Evolutionary conservation across 2,888 invertebrate species (phyloP), one percentile per base, ranked within the genome.

Genomic region (Zaprionus bogoriensis): DNA sequence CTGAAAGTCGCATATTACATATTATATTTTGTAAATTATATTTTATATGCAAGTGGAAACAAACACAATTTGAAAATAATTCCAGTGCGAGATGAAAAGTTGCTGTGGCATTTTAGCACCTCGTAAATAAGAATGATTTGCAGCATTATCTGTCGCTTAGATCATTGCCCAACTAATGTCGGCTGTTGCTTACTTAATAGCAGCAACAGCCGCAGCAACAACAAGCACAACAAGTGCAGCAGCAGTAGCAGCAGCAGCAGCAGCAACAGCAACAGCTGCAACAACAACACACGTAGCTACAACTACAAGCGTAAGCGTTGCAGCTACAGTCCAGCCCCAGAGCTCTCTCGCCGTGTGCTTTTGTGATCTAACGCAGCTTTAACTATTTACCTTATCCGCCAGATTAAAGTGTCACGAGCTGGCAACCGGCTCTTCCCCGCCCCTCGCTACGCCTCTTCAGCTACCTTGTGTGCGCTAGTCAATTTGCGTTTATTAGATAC

Each of bases 391-490:
- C 77, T 77, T 65, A 77, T 68, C 65, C 60, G 60, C 30, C 57
- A 85, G 82, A 80, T 85, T 85, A 78, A 70, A 82, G 65, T 80
- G 76, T 81, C 85, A 81, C 82, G 80, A 82, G 76, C 73, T 57
- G 55, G 36, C 39, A 59, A 36, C 19, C 30, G 22, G 41, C 47
- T 36, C 22, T 42, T n/a, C 12, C 1, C 14, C 5, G 27, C 14
- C 22, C 0, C 50, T 3, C 22, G 27, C 12, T 23, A 2, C 44
- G 1, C 10, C 50, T 12, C 20, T 44, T 6, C 19, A 25, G 6
- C 12, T 9, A 6, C 1, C 1, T 17, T 2, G 14, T 32, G 12
- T 22, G 14, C 36, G 41, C 53, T 67, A 62, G 69, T 71, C 82
- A 84, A 80, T 80, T 80, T 85, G 70, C 76, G 73, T 76, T 85